Evolutionary conservation across 2,797 vertebrate species (phyloP), one percentile per base, ranked within the genome.

Genomic region (Gephyroberyx darwinii): DNA sequence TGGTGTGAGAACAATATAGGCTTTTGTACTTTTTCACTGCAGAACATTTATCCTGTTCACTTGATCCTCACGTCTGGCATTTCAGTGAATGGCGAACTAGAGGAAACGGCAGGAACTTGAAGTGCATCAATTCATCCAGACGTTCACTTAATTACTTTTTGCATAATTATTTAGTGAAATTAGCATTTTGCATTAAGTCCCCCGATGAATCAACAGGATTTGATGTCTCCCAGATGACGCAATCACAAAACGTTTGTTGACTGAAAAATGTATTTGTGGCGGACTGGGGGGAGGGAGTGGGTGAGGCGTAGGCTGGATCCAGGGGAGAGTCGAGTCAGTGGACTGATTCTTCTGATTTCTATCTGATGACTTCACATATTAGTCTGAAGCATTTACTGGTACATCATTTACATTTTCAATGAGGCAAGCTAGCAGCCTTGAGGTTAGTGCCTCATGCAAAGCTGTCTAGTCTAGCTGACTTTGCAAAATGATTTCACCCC

Each of bases 401-500:
- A 51, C 65, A 71, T 10, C n/a, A 33, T 65, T 65, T 74, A 43
- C 53, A 69, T 73, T 56, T 61, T 50, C 50, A 85, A 90, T 87
- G 87, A 88, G 72, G 84, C 78, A 80, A 14, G 9, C 51, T 26
- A 50, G 45, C 39, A 41, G 12, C 8, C 39, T 53, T 30, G 50
- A 69, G 61, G 56, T 79, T 47, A 63, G 65, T 19, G 43, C 30
- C 63, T 53, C 55, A 64, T 73, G 43, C 54, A 22, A 33, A 43
- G 41, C 12, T 12, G 37, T 17, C 17, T 31, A n/a, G 22, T 39
- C 4, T 4, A 43, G 41, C 80, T 84, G 85, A 86, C 70, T 71
- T 43, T 67, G 83, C 84, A 89, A 84, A 88, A 80, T 39, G 6
- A 1, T 30, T 16, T 14, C 17, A 19, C 17, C 20, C 20, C 45